These are phyloP conservation scores for Protaetia brevitarsis DNA, from an alignment of 1,140 invertebrate genomes.

Conservation along the genomic window DNA sequence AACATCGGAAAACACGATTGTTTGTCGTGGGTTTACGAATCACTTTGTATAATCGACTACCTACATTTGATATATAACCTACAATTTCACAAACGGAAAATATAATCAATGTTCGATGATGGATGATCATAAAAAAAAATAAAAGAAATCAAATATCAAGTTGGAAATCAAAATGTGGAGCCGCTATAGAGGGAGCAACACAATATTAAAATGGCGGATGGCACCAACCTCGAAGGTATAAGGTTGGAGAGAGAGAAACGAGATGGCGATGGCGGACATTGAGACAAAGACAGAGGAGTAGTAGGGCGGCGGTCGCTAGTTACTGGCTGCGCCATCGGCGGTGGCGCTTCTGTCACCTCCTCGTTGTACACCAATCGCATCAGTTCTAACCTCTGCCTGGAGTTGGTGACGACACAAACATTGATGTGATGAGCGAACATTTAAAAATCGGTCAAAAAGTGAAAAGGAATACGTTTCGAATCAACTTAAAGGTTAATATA, in stretches of 20 bases:
- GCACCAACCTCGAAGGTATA: conserved; percentile 84
- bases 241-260: conserved; percentile 82
- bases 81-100: no score
- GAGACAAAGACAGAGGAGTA: conserved; percentile 74
- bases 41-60: no score
- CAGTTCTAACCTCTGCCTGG: conserved; percentile 91
- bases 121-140: no score
- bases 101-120: no score
- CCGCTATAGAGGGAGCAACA: conserved; percentile 28
- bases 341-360: conserved; percentile 47
- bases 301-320: conserved; percentile 37
- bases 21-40: no score
- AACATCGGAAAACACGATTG: no score
- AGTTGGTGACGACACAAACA: neutral
- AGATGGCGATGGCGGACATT: conserved; percentile 71
- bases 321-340: conserved; percentile 31
- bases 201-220: no score
- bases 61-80: no score
- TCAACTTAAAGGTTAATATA: no score
- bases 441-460: no score
- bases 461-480: no score
- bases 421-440: neutral
- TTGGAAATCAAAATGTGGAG: neutral
- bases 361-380: conserved; percentile 93
- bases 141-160: no score